Base-by-base conservation (phyloP, 2,113 vertebrate genomes). In the Urocolius indicus region DNA sequence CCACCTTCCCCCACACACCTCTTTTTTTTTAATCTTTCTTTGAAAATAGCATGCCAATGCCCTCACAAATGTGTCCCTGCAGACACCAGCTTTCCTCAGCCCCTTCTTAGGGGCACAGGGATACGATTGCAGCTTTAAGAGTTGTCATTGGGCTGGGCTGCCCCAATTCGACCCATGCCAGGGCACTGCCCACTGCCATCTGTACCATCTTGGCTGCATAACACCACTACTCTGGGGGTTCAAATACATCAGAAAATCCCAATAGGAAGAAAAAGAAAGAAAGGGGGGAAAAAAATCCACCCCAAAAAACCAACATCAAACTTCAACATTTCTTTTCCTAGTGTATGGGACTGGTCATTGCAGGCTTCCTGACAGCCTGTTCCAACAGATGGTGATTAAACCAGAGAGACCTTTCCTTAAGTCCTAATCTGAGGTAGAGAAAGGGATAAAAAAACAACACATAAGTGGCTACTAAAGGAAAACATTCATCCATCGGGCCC, bases 321-420 rank as follows among this genome's bases (percentile, higher is more conserved):
- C 13, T 6, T 20, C 15, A 54, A 10, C 20, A 17, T 43, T 49
- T 46, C 2, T 77, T 57, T 69, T 49, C n/a, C 46, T 66, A 6
- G 11, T 73, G 15, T 26, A 8, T 43, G 11, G 45, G 14, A n/a
- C 29, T 68, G 30, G 13, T 61, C 48, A 7, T 46, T 87, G 62
- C 36, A 74, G n/a, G n/a, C 30, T 66, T 0, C 0, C 7, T 66
- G 36, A 24, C 7, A 6, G 30, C 13, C 26, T 76, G 27, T 13
- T 89, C 16, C 48, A 52, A 74, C 9, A 65, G 13, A 26, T 65
- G 45, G 38, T 52, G 5, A 16, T 27, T 58, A 69, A 87, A 59
- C 8, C 41, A 52, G 17, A 23, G 12, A 38, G 16, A 26, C 29
- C 12, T 38, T 73, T 68, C 18, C 22, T 34, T 36, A 46, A 48